Base-by-base conservation (phyloP, 2,797 vertebrate species). In the Paguma larvata region DNA sequence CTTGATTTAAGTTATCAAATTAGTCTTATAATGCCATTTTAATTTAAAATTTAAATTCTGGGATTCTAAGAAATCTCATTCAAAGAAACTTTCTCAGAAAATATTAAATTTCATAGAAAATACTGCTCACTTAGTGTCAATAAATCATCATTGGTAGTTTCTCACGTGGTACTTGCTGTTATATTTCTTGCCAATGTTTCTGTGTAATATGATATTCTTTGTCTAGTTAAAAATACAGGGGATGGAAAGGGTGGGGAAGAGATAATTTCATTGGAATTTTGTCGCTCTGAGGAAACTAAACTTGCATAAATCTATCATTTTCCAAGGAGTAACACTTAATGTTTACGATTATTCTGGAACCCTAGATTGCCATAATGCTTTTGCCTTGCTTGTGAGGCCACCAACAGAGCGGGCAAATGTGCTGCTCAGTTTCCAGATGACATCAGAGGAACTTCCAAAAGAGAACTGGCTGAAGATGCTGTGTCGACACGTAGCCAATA, bases 351-450 rank as follows among this genome's bases (percentile, higher is more conserved):
- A 10, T 92, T 98, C 51, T 97, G 94, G 30, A 91, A 97, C 84
- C 92, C 4, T 98, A 99, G 99, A 99, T 70, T 99, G 99, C 98
- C 99, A 98, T 80, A 99, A 99, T 95, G 99, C 99, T 21, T 99
- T 99, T 75, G 99, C 99, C 73, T 98, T 99, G 98, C 99, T 99
- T 94, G 99, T 99, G 83, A 99, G 99, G 91, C 99, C 99, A 67
- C 99, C 99, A 4, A 99, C 99, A 2, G 99, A 99, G 97, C 99
- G 99, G 98, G 99, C 99, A 98, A 99, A 99, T 98, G 98, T 99
- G 98, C 98, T 99, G 97, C 99, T 99, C 98, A 99, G 99, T 98
- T 99, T 99, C 99, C 99, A 99, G 98, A 99, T 99, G 98, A 98
- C 98, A 3, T 98, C 99, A 62, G 99, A 99, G 97, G 99, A 99